These are phyloP conservation scores for Myotis pilosus DNA, from an alignment of 2,797 vertebrate species.

Conservation along the genomic window DNA sequence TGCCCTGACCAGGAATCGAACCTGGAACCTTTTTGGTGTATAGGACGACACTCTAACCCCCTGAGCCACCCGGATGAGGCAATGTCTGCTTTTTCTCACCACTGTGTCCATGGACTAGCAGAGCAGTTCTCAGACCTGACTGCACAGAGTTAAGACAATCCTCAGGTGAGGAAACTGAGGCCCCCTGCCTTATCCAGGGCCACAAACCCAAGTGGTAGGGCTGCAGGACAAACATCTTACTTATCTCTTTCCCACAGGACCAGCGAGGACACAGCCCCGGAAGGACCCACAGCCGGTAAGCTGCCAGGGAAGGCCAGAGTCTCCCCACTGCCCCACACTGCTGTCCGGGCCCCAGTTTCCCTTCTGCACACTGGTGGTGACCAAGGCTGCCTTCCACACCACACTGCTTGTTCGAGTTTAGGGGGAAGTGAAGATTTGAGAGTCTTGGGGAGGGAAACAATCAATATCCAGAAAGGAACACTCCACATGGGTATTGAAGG, in stretches of 20 bases:
- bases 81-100: neutral
- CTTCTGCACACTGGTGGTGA: neutral
- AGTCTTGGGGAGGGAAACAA: neutral
- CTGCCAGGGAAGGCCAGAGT: neutral
- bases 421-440: neutral
- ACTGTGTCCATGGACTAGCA: neutral
- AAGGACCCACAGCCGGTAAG: neutral
- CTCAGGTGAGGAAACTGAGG: slow-evolving; percentile 20
- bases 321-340: neutral
- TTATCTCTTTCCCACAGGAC: neutral
- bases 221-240: neutral
- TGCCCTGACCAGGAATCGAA: too few species aligned
- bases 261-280: neutral
- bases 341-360: neutral
- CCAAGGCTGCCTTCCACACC: neutral
- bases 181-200: neutral
- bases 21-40: too few species aligned
- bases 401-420: neutral
- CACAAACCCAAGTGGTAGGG: neutral
- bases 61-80: too few species aligned
- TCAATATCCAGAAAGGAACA: neutral
- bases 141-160: neutral
- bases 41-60: too few species aligned
- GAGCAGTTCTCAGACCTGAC: neutral
- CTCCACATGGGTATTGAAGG: neutral